Evolutionary conservation across 2,797 vertebrate species (phyloP).

Genomic region (Zalophus californianus): DNA sequence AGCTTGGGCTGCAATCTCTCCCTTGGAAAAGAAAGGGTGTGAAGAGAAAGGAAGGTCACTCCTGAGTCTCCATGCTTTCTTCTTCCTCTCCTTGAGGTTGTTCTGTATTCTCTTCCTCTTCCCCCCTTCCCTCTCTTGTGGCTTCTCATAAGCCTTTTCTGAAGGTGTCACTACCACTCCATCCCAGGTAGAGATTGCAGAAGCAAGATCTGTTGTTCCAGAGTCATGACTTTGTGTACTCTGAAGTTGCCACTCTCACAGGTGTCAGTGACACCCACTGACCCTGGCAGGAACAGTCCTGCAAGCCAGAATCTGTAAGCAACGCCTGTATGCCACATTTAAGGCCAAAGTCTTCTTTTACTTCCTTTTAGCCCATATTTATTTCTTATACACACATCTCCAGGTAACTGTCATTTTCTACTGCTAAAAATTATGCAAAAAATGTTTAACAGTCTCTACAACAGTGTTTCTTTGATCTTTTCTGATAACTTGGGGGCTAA

Average conservation of each 20-base stretch:
- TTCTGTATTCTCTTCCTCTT: constrained; percentile 95
- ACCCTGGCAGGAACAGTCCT: constrained; percentile 96
- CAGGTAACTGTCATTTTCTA: not conserved
- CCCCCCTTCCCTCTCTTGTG: constrained; percentile 97
- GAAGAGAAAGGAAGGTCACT: constrained; percentile 86
- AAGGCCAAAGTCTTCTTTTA: not conserved
- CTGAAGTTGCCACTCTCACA: constrained; percentile 98
- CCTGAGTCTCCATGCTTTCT: constrained; percentile 98
- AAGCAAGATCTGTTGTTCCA: constrained; percentile 97
- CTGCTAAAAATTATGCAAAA: not conserved
- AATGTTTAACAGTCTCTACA: not conserved
- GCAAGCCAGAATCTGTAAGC: constrained; percentile 97
- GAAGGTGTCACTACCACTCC: constrained; percentile 98
- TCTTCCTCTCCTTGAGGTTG: constrained; percentile 95
- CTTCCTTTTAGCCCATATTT: not conserved
- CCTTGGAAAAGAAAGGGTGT: not conserved
- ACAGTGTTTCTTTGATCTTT: not conserved
- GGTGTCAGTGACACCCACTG: constrained; percentile 97
- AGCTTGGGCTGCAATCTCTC: not conserved
- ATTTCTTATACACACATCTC: not conserved
- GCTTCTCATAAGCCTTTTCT: constrained; percentile 98
- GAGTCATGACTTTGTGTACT: constrained; percentile 98
- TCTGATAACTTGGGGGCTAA: not conserved
- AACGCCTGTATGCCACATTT: constrained; percentile 89
- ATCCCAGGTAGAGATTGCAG: constrained; percentile 98